Evolutionary conservation across 2,888 invertebrate species (phyloP), one percentile per base, ranked within the genome.

Genomic region (Mythimna ferrago): DNA sequence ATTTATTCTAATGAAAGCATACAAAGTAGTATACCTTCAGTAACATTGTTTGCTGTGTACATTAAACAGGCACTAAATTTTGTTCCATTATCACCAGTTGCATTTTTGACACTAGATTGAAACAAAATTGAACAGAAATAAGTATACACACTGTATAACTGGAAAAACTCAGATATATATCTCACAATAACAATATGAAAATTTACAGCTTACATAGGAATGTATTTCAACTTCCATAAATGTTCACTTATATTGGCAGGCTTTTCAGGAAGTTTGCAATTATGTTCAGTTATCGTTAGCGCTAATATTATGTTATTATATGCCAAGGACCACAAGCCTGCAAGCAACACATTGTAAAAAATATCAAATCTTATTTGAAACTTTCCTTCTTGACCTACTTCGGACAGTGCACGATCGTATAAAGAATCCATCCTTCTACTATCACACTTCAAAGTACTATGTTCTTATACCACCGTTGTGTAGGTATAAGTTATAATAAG

Each of bases 361-460:
- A 93, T 66, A 85, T 95, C 94, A 85, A 93, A 95, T 70, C 88
- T 88, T 72, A 87, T 92, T 89, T 97, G 97, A 87, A 93, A 97
- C 73, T 82, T 89, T 60, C 96, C 96, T 85, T 92, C 92, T 57
- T 78, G 72, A 60, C 94, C 94, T 65, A 96, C 86, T 88, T 93
- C 91, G 71, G 54, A 54, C 19, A 94, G 87, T 57, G 91, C 92
- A 57, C 89, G 90, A 64, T 93, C 92, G 76, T 92, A 94, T 32
- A 88, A 77, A 51, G 90, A 88, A 75, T 90, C 88, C 93, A 93
- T 94, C 41, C 64, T 82, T 54, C 78, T 51, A 41, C 53, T 65
- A 61, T 65, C 53, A 54, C 57, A 61, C 41, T 53, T 48, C 38
- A 61, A 61, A 41, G 21, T 66, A 51, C 19, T 41, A 57, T 32